Evolutionary conservation across 2,113 vertebrate species (phyloP).

Genomic region (Stigmatopora nigra): DNA sequence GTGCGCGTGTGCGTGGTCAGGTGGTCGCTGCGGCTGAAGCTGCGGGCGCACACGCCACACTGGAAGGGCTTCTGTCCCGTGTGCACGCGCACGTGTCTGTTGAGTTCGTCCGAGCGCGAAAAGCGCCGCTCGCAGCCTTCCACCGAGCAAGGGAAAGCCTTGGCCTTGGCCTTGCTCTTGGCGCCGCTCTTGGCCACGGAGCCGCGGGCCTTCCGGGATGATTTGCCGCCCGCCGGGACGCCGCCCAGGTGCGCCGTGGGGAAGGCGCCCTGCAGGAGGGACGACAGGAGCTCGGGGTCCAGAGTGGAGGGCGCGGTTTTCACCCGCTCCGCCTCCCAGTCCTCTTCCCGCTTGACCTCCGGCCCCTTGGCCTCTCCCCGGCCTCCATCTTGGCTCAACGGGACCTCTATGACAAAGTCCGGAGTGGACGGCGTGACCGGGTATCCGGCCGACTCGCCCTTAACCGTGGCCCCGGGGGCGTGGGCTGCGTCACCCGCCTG

Average conservation of each 20-base stretch:
- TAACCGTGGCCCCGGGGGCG: constrained; percentile 50
- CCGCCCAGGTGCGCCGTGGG: constrained; percentile 41
- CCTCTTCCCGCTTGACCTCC: constrained; percentile 67
- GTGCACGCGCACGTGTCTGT: constrained; percentile 90
- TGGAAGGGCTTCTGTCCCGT: constrained; percentile 96
- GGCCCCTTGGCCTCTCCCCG: constrained; percentile 33
- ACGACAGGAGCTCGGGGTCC: constrained; percentile 44
- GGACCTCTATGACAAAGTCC: constrained; percentile 60
- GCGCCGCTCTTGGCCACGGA: constrained; percentile 6
- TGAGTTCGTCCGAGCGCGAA: constrained; percentile 88
- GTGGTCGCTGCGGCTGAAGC: constrained; percentile 96
- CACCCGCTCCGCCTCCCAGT: constrained; percentile 38
- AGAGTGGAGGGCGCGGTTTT: constrained; percentile 17
- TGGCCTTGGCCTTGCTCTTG: constrained; percentile 66
- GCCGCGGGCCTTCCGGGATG: constrained; percentile 21
- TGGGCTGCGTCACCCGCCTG: constrained; percentile 50
- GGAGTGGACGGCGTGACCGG: constrained; percentile 37
- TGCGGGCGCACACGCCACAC: constrained; percentile 87
- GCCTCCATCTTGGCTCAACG: constrained; percentile 44
- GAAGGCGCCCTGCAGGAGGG: constrained; percentile 59
- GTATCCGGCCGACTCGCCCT: constrained; percentile 64
- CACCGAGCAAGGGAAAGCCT: constrained; percentile 83
- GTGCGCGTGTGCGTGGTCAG: constrained; percentile 95
- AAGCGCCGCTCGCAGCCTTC: constrained; percentile 86
- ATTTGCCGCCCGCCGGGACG: constrained; percentile 25